A percentile compares a stretch with the other conserved stretches of the same genome.
phyloP scores from a whole-genome alignment of 1,140 invertebrate species.

The Hormaphis cornu region DNA sequence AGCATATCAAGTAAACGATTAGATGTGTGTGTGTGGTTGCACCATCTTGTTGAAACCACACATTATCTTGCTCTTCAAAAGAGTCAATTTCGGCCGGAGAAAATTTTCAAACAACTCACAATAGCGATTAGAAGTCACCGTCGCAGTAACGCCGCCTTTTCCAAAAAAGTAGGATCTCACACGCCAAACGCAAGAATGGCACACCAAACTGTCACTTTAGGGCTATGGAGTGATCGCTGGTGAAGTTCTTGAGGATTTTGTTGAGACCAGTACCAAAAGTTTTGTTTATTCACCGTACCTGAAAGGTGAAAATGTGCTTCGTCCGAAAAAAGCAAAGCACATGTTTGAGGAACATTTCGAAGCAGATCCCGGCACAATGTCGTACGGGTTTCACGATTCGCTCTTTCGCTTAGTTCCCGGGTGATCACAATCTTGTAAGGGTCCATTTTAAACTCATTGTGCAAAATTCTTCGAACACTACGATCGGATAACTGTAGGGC shows the following conservation, averaged over 20 bases:
- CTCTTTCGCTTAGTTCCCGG: too few relatives aligned
- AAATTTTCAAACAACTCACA: too few relatives aligned
- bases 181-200: neutral
- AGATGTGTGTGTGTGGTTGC: neutral
- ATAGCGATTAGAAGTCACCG: neutral
- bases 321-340: neutral
- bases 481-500: constrained; percentile 29
- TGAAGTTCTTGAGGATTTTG: constrained; percentile 16
- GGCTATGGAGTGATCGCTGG: neutral
- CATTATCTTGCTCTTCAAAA: neutral
- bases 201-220: constrained; percentile 19
- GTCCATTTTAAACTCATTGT: constrained; percentile 28
- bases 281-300: constrained; percentile 6
- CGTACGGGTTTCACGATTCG: neutral
- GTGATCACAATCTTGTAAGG: constrained; percentile 22
- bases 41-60: too few relatives aligned
- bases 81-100: neutral
- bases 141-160: neutral
- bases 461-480: constrained; percentile 32
- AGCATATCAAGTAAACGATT: neutral
- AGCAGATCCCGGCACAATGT: neutral
- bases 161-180: too few relatives aligned
- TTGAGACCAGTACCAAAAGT: constrained; percentile 16
- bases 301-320: neutral
- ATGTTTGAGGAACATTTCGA: neutral